phyloP scores from a whole-genome alignment of 2,888 invertebrate genomes.

The Rhaphigaster nebulosa region DNA sequence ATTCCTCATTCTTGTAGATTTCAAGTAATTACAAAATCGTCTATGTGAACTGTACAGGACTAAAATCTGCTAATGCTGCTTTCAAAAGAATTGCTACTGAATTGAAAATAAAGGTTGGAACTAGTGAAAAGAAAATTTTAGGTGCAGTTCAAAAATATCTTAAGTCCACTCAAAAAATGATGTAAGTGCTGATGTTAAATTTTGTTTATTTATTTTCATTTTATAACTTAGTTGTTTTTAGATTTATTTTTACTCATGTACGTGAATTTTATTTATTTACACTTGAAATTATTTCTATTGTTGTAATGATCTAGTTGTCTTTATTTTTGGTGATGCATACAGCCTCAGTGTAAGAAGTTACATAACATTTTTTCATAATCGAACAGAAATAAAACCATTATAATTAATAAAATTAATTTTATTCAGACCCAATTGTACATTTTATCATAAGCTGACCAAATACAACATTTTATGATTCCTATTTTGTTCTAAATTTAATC shows the following conservation, averaged over 20 bases:
- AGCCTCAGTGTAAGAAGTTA: too few species aligned
- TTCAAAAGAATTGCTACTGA: conserved; percentile 84
- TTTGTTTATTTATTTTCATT: neutral
- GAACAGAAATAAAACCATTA: too few species aligned
- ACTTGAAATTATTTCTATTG: too few species aligned
- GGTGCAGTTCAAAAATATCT: conserved; percentile 80
- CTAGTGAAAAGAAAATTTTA: conserved; percentile 77
- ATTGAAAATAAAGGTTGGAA: conserved; percentile 73
- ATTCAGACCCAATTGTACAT: too few species aligned
- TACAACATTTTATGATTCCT: too few species aligned
- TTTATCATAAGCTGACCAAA: too few species aligned
- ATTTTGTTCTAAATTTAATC: too few species aligned
- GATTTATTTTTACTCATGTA: neutral
- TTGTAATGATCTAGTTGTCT: too few species aligned
- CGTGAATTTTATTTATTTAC: neutral
- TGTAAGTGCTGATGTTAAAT: conserved; percentile 72
- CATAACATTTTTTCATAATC: too few species aligned
- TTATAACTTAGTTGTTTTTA: neutral
- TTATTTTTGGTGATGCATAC: too few species aligned
- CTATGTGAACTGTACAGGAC: conserved; percentile 89
- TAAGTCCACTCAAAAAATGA: conserved; percentile 77
- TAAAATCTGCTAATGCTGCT: conserved; percentile 86
- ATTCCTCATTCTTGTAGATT: conserved; percentile 58
- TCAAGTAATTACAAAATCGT: conserved; percentile 73
- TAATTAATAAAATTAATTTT: too few species aligned